Evolutionary conservation across 2,888 invertebrate genomes (phyloP), one percentile per base, ranked within the genome.

Genomic region (Drosophila buzzatii): DNA sequence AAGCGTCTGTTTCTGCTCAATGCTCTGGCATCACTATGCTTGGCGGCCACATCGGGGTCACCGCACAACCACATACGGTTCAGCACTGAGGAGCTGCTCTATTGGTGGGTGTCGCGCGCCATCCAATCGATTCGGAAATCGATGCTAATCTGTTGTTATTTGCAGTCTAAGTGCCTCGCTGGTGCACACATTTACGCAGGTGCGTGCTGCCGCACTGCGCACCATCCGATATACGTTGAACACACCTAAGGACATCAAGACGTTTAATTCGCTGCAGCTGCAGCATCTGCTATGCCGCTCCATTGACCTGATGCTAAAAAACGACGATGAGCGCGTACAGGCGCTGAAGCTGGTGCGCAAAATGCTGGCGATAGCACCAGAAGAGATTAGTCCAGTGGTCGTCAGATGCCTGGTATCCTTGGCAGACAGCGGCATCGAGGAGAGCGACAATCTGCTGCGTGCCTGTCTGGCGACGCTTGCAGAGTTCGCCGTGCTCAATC

Each of bases 251-350:
- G 97, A 98, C 93, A 95, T 98, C 76, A 94, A 96, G 85, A 94
- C 95, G 65, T 95, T 98, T 85, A 96, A 97, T 92, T 95, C 95
- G 82, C 94, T 98, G 78, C 96, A 97, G 91, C 94, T 98, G 90
- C 97, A 98, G 79, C 96, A 96, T 93, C 95, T 99, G 82, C 95
- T 99, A 73, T 93, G 89, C 82, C 97, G 98, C 90, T 98, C 98
- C 79, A 95, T 99, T 92, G 99, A 99, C 94, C 94, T 99, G 73
- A 95, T 96, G 93, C 94, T 98, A 55, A 97, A 97, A 85, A 98
- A 98, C 93, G 99, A 99, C 92, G 96, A 97, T 82, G 99, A 99
- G 93, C 95, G 98, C 49, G 95, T 98, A 61, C 99, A 99, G 93
- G 98, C 98, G 1, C 94, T 99, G 84, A 96, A 98, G 87, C 95